Conservation (phyloP, 2,888 invertebrate genomes). For the Orchesellides sinensis region DNA sequence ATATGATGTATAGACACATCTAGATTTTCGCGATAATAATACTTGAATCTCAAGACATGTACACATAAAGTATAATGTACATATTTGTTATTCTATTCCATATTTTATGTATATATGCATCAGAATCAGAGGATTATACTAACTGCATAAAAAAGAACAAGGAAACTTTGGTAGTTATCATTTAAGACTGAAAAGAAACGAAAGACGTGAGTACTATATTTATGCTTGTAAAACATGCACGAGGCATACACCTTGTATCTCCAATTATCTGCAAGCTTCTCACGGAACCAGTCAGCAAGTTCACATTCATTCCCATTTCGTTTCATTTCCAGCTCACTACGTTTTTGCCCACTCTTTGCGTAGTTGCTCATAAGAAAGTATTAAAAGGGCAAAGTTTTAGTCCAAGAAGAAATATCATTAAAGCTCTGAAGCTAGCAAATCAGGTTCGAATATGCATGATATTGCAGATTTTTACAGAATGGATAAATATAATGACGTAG, state of each 20-base stretch:
- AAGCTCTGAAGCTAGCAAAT: too few species aligned
- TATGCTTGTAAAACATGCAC: too few species aligned
- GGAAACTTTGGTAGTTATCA: constrained; percentile 10
- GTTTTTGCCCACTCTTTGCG: not conserved
- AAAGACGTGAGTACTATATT: not conserved
- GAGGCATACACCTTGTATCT: not conserved
- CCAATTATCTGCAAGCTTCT: constrained; percentile 59
- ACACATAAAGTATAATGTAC: not conserved
- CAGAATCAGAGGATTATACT: not conserved
- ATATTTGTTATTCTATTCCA: not conserved
- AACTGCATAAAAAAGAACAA: not conserved
- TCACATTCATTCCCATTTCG: constrained; percentile 50
- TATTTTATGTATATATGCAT: not conserved
- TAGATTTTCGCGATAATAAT: constrained; percentile 1
- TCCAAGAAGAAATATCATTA: too few species aligned
- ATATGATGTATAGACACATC: too few species aligned
- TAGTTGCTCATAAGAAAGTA: too few species aligned
- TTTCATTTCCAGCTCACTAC: constrained; percentile 39
- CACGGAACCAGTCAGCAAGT: constrained; percentile 61
- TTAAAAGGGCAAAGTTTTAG: too few species aligned
- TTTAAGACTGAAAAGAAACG: not conserved
- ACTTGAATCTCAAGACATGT: not conserved
- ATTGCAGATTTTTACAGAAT: constrained; percentile 18
- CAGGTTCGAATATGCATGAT: constrained; percentile 16
- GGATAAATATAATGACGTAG: constrained; percentile 2